These are phyloP conservation scores for Himalopsyche japonica DNA, from an alignment of 2,888 invertebrate genomes.

Conservation along the genomic window DNA sequence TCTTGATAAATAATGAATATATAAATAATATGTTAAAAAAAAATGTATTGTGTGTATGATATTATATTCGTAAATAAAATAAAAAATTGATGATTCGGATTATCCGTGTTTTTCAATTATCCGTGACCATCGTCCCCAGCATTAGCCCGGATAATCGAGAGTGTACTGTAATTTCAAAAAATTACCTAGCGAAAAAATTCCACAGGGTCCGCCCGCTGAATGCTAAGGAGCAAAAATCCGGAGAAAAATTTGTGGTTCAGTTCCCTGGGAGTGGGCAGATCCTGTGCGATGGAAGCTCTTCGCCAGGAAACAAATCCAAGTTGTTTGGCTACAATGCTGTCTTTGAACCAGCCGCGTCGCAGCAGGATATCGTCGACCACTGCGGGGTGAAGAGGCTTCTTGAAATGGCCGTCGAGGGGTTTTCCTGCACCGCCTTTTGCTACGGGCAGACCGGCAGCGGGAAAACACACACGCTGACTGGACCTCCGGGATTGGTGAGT, in stretches of 20 bases:
- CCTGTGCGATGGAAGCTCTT: constrained; percentile 61
- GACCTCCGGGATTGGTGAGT: constrained; percentile 80
- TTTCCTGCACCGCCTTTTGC: constrained; percentile 91
- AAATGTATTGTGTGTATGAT: too few relatives aligned
- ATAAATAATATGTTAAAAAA: too few relatives aligned
- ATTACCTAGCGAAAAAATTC: background rate
- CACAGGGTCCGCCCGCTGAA: constrained; percentile 80
- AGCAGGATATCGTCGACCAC: constrained; percentile 84
- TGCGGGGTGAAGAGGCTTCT: constrained; percentile 88
- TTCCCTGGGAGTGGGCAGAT: constrained; percentile 92
- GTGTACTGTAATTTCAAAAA: too few relatives aligned
- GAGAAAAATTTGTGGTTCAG: constrained; percentile 72
- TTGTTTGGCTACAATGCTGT: constrained; percentile 94
- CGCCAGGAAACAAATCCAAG: constrained; percentile 71
- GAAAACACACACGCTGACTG: constrained; percentile 94
- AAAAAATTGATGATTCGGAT: too few relatives aligned
- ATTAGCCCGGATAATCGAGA: too few relatives aligned
- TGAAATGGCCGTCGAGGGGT: constrained; percentile 94
- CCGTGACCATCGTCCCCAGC: too few relatives aligned
- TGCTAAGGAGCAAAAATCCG: constrained; percentile 70
- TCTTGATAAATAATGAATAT: too few relatives aligned
- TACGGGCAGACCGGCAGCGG: constrained; percentile 97
- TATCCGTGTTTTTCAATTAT: too few relatives aligned
- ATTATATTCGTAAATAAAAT: too few relatives aligned
- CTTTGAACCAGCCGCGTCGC: constrained; percentile 88